Conservation (phyloP, 2,888 invertebrate genomes). For the Chalcis sispes region DNA sequence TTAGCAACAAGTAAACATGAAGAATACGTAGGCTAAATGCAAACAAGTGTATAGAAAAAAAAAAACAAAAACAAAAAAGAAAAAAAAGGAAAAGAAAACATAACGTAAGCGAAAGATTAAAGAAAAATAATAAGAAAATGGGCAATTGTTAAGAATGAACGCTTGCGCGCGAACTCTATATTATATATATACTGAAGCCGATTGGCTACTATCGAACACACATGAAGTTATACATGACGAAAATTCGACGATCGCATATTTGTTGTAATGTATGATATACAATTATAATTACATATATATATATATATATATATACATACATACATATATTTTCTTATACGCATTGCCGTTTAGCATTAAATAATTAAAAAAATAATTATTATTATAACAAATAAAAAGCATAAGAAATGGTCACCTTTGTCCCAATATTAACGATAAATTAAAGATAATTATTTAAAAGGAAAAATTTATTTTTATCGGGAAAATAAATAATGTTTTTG, state of each 20-base stretch:
- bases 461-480: conserved; percentile 23
- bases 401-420: conserved; percentile 1
- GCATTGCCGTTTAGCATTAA: conserved; percentile 5
- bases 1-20: neutral
- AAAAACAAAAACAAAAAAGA: conserved; percentile 13
- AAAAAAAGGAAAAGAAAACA: too few species aligned
- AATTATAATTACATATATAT: too few species aligned
- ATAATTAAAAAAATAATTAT: too few species aligned
- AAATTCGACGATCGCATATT: conserved; percentile 11
- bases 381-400: too few species aligned
- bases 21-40: neutral
- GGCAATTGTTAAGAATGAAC: neutral
- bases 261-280: conserved; percentile 34
- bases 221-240: neutral
- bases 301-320: too few species aligned
- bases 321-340: conserved; percentile 52
- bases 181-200: too few species aligned
- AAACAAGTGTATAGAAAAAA: conserved; percentile 13
- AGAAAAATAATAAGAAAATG: too few species aligned
- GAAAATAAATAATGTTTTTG: neutral
- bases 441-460: too few species aligned
- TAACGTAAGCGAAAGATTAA: too few species aligned
- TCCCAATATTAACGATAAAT: neutral
- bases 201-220: neutral
- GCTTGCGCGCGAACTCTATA: neutral